Conservation (phyloP, 1,140 invertebrate genomes). For the Drosophila guanche region DNA sequence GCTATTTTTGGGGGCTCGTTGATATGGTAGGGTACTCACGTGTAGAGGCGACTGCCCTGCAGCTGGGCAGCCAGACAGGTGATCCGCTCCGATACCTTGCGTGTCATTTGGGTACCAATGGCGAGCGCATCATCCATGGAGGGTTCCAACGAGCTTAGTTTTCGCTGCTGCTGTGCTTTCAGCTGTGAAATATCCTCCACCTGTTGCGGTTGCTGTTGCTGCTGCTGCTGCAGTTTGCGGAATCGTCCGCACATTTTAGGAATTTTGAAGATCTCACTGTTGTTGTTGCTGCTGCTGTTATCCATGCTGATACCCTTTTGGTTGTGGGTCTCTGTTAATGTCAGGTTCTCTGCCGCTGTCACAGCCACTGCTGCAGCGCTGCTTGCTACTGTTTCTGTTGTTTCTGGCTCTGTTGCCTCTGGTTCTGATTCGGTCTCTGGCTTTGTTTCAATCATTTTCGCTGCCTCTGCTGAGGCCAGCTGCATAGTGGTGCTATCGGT, state of each 20-base stretch:
- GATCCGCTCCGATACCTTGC: constrained; percentile 64
- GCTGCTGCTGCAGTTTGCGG: constrained; percentile 54
- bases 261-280: constrained; percentile 48
- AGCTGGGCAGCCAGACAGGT: constrained; percentile 60
- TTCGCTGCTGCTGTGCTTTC: constrained; percentile 66
- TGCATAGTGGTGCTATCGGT: constrained; percentile 12
- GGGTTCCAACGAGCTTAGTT: constrained; percentile 73
- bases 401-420: too few species aligned
- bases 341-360: constrained; percentile 5
- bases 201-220: constrained; percentile 27
- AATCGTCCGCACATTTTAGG: constrained; percentile 61
- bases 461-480: constrained; percentile 7
- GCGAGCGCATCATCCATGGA: constrained; percentile 76
- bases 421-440: too few species aligned
- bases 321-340: constrained; percentile 2
- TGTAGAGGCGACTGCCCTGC: constrained; percentile 71
- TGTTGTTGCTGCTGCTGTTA: constrained; percentile 25
- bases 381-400: constrained; percentile 1
- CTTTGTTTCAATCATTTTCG: too few species aligned
- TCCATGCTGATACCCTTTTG: constrained; percentile 8
- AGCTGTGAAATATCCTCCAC: constrained; percentile 24
- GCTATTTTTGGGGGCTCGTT: neutral
- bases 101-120: constrained; percentile 76
- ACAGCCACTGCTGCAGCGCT: constrained; percentile 2
- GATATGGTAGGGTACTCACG: constrained; percentile 52